Base-by-base conservation (phyloP, 2,113 vertebrate species). In the Rhadina sibilatrix region DNA sequence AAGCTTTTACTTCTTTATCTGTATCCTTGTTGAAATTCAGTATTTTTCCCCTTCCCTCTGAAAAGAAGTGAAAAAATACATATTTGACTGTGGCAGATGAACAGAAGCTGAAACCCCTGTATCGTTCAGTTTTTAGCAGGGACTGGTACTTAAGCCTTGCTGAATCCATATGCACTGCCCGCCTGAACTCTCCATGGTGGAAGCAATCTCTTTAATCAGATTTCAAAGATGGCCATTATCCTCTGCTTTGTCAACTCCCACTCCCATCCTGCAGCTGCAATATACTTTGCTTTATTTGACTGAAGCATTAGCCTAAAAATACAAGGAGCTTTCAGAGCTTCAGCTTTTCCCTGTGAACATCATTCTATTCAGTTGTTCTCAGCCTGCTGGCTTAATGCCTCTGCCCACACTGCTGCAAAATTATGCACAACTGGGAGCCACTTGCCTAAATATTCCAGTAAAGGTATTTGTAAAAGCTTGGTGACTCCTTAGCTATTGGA, bases 351-450 rank as follows among this genome's bases (percentile, higher is more conserved):
- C 23, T 40, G n/a, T 9, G 7, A 44, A 10, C 4, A 4, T 30
- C 31, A 33, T 44, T 30, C 35, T 53, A 0, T 60, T 85, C 10
- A 1, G 23, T 72, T 69, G 16, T 72, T 69, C 49, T 69, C n/a
- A 52, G 66, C 25, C 37, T 2, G 0, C n/a, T 60, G 64, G 5
- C 23, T 46, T 49, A 16, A 16, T 46, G 57, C 33, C 23, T 76
- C 5, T 1, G 7, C 7, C 17, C 10, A 3, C 5, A 1, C 5
- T 13, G 60, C 40, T 0, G 0, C 69, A 64, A 44, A 81, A 52
- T 42, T 7, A 15, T 18, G 37, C 68, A 22, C 23, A 50, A 1
- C 68, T 70, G 17, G 27, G 10, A 84, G 25, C 35, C 12, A 6
- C 16, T 46, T 54, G 57, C 35, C 23, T 66, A 35, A 79, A 77